phyloP scores from a whole-genome alignment of 2,888 invertebrate genomes.

The Ctenicera cuprea region DNA sequence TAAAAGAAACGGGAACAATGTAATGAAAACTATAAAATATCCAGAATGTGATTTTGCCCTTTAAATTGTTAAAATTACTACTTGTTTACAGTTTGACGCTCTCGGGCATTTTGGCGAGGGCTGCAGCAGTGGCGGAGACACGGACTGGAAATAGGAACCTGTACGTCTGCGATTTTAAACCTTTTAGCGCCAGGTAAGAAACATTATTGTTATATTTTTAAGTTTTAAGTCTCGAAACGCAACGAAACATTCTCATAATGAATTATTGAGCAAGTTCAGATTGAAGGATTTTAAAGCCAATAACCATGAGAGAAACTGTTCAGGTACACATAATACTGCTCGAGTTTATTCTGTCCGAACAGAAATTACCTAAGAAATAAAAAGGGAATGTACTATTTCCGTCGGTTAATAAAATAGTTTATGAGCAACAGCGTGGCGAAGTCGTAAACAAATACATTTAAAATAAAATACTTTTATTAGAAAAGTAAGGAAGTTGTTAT shows the following conservation, averaged over 20 bases:
- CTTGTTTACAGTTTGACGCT: constrained; percentile 61
- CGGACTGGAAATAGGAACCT: constrained; percentile 51
- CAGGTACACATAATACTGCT: constrained; percentile 6
- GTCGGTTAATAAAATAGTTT: constrained; percentile 53
- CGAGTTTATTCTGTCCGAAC: constrained; percentile 46
- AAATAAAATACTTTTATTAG: constrained; percentile 52
- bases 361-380: constrained; percentile 50
- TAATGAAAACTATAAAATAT: constrained; percentile 66
- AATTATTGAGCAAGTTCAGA: no score
- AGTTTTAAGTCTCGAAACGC: no score
- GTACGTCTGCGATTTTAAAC: constrained; percentile 39
- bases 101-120: constrained; percentile 47
- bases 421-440: constrained; percentile 51
- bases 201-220: constrained; percentile 1
- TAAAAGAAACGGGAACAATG: constrained; percentile 62
- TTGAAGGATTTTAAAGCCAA: not conserved
- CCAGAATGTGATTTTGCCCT: constrained; percentile 51
- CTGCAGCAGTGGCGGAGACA: constrained; percentile 53
- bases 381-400: constrained; percentile 52
- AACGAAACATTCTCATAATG: no score
- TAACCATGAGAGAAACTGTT: constrained; percentile 7
- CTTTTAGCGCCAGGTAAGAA: constrained; percentile 49
- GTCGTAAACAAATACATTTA: constrained; percentile 53
- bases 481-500: constrained; percentile 50
- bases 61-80: constrained; percentile 62